These are phyloP conservation scores for Trichogramma dendrolimi DNA, from an alignment of 2,888 invertebrate genomes.

Conservation along the genomic window DNA sequence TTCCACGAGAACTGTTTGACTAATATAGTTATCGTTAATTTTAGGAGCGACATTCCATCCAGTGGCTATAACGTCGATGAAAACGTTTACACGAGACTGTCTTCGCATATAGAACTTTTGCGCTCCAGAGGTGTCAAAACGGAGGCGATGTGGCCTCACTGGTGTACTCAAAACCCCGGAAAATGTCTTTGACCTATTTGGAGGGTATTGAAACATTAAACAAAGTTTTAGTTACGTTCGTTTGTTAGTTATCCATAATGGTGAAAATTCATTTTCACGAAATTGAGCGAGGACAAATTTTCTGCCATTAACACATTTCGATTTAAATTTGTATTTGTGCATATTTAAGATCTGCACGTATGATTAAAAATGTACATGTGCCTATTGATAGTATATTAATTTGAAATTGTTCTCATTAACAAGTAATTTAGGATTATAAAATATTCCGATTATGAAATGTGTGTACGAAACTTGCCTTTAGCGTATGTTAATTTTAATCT, in stretches of 20 bases:
- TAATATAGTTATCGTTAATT: conserved; percentile 14
- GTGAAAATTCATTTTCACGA: not conserved
- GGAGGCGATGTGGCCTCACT: conserved; percentile 72
- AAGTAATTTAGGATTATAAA: no score
- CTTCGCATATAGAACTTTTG: conserved; percentile 64
- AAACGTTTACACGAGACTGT: conserved; percentile 66
- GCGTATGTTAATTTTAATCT: no score
- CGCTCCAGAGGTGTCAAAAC: conserved; percentile 62
- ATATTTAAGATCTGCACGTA: no score
- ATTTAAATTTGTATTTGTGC: no score
- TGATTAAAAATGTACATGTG: no score
- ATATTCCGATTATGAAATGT: no score
- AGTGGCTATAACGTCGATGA: conserved; percentile 54
- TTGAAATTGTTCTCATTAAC: no score
- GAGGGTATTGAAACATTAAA: conserved; percentile 18
- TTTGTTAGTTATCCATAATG: not conserved
- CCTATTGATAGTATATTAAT: no score
- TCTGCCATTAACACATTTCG: no score
- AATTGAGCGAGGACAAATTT: no score
- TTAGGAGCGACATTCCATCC: conserved; percentile 57
- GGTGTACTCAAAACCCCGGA: conserved; percentile 73
- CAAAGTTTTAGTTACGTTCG: not conserved
- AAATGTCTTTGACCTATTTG: conserved; percentile 60
- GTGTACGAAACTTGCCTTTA: no score
- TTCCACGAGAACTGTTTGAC: not conserved